Conservation (phyloP, 2,888 invertebrate species). For the Coenonympha arcania region DNA sequence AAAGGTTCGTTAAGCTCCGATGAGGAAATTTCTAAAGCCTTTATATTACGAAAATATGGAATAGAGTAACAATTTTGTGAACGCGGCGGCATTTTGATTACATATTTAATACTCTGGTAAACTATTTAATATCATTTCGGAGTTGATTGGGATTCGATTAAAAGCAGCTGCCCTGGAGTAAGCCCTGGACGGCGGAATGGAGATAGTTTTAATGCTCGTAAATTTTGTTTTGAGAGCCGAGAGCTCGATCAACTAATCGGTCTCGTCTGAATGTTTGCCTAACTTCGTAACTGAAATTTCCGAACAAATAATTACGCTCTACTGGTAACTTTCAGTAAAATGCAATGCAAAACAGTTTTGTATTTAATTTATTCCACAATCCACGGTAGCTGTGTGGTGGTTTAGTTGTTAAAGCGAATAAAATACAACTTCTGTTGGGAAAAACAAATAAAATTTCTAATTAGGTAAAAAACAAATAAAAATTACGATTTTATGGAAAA, state of each 20-base stretch:
- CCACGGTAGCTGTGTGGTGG: neutral
- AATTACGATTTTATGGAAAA: conserved; percentile 10
- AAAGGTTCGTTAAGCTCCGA: conserved; percentile 16
- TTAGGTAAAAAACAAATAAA: conserved; percentile 3
- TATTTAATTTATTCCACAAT: neutral
- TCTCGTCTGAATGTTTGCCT: conserved; percentile 50
- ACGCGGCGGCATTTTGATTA: conserved; percentile 53
- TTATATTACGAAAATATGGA: conserved; percentile 36
- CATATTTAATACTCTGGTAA: conserved; percentile 61
- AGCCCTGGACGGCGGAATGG: conserved; percentile 60
- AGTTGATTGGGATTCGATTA: conserved; percentile 70
- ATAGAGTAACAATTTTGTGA: conserved; percentile 49
- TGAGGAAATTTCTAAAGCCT: conserved; percentile 11
- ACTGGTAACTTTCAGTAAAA: neutral
- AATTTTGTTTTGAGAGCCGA: conserved; percentile 60
- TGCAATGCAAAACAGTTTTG: neutral
- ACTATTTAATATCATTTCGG: conserved; percentile 57
- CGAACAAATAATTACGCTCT: conserved; percentile 18
- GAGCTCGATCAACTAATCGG: conserved; percentile 62
- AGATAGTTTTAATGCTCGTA: conserved; percentile 72
- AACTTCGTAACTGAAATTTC: conserved; percentile 50
- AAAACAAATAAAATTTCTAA: conserved; percentile 9
- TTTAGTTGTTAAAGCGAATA: neutral
- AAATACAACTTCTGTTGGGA: neutral
- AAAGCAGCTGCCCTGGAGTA: conserved; percentile 56